phyloP scores from a whole-genome alignment of 2,113 vertebrate genomes.

The Thymallus thymallus region DNA sequence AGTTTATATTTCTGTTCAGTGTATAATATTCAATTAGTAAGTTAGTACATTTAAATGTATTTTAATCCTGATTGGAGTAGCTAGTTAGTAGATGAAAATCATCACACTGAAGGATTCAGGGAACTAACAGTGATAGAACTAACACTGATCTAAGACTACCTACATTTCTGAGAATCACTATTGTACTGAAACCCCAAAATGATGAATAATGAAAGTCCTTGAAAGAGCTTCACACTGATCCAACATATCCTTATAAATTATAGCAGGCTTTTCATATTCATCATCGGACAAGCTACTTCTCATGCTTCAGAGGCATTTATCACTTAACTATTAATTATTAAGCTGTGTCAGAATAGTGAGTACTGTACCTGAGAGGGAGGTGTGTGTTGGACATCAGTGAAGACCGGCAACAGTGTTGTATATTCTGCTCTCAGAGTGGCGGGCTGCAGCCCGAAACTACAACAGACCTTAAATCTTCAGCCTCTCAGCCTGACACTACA shows the following conservation, averaged over 20 bases:
- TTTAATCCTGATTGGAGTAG: background rate
- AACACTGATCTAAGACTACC: background rate
- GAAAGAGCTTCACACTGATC: slow-evolving; percentile 71
- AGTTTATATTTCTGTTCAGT: too few relatives aligned
- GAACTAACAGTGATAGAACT: background rate
- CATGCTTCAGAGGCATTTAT: slow-evolving; percentile 74
- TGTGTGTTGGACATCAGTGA: slow-evolving; percentile 64
- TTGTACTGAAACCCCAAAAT: slow-evolving; percentile 20
- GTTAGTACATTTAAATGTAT: background rate
- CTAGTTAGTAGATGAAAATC: background rate
- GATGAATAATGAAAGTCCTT: slow-evolving; percentile 71
- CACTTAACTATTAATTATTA: slow-evolving; percentile 81
- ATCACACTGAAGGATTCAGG: background rate
- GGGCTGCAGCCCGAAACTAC: background rate
- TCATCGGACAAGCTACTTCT: slow-evolving; percentile 66
- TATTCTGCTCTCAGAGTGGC: slow-evolving; percentile 49
- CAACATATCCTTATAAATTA: slow-evolving; percentile 77
- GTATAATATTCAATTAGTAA: background rate
- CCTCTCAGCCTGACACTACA: background rate
- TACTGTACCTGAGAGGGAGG: slow-evolving; percentile 68
- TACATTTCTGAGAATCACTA: background rate
- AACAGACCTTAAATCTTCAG: background rate
- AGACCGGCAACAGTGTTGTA: slow-evolving; percentile 73
- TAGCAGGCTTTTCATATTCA: slow-evolving; percentile 73
- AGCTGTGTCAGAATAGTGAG: slow-evolving; percentile 73